These are phyloP conservation scores for Busseola fusca DNA, from an alignment of 2,888 invertebrate genomes.

Conservation along the genomic window DNA sequence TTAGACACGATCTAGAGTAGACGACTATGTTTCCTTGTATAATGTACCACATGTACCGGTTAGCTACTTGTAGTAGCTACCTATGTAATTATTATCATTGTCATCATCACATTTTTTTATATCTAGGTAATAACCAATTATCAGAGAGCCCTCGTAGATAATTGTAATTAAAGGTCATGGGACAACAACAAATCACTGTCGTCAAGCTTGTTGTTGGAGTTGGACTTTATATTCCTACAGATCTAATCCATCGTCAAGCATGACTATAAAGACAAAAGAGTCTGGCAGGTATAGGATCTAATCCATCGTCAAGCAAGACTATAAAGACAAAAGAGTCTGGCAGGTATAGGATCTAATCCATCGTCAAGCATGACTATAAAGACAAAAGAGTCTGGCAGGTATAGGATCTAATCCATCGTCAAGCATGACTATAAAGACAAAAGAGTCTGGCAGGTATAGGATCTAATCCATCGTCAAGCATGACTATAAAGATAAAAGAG, in stretches of 20 bases:
- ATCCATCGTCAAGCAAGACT: neutral
- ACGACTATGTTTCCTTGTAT: slow-evolving; percentile 39
- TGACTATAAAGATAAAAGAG: too few relatives aligned
- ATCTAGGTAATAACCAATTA: neutral
- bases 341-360: neutral
- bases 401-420: neutral
- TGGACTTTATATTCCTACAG: neutral
- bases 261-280: neutral
- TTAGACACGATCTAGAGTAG: slow-evolving; percentile 47
- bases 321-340: neutral
- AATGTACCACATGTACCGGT: slow-evolving; percentile 10
- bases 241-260: neutral
- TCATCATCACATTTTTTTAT: slow-evolving; percentile 11
- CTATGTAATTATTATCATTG: slow-evolving; percentile 36
- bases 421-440: neutral
- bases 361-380: neutral
- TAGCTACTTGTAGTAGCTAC: slow-evolving; percentile 18
- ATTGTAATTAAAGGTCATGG: neutral
- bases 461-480: too few relatives aligned
- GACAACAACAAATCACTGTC: neutral
- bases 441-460: neutral
- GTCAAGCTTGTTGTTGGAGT: neutral
- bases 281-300: neutral
- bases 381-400: neutral
- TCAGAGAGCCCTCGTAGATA: slow-evolving; percentile 6